Conservation (phyloP, 2,113 vertebrate species). For the Ranitomeya variabilis region DNA sequence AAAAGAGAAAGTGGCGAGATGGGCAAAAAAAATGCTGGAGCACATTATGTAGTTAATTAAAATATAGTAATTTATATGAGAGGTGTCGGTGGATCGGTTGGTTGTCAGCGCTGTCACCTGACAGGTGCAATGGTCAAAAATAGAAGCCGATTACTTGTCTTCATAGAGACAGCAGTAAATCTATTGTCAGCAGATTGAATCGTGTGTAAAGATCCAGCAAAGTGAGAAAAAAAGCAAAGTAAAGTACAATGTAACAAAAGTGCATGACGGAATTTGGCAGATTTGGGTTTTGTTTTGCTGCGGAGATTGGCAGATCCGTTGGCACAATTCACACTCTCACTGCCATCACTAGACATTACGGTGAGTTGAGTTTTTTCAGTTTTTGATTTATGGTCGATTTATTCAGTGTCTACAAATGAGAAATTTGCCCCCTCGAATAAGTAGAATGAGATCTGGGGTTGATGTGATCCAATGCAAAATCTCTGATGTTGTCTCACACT, state of each 20-base stretch:
- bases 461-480: too few species aligned
- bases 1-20: slow-evolving; percentile 34
- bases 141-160: background rate
- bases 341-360: background rate
- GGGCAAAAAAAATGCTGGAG: slow-evolving; percentile 17
- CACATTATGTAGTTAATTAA: slow-evolving; percentile 51
- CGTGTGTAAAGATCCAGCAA: background rate
- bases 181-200: background rate
- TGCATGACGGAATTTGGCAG: background rate
- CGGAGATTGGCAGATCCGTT: background rate
- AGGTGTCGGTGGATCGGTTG: background rate
- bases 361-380: background rate
- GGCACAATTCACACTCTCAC: background rate
- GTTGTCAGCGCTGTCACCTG: slow-evolving; percentile 23
- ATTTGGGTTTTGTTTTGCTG: background rate
- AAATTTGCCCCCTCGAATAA: background rate
- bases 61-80: slow-evolving; percentile 49
- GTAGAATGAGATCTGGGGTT: too few species aligned
- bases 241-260: background rate
- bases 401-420: background rate
- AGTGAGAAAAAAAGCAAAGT: background rate
- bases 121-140: background rate
- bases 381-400: background rate
- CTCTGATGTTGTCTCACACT: too few species aligned
- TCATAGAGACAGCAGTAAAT: background rate